A percentile compares a stretch with the other conserved stretches of the same genome.
phyloP scores from a whole-genome alignment of 2,797 vertebrate genomes.

The Vireo griseus region DNA sequence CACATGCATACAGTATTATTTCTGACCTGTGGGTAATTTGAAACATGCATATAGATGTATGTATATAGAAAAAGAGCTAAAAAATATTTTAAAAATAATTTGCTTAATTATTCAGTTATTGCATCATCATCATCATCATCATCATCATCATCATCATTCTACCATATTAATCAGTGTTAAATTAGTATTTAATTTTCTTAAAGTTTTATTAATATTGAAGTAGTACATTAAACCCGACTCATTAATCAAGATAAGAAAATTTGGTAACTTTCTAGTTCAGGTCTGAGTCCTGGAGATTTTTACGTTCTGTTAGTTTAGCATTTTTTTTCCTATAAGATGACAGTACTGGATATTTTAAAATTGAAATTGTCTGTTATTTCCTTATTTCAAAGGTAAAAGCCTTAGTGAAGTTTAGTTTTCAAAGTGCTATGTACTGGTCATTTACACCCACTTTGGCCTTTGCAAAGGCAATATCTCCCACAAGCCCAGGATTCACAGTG shows the following conservation, averaged over 20 bases:
- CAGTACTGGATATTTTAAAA: not conserved
- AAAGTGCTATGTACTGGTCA: not conserved
- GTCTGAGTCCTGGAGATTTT: not conserved
- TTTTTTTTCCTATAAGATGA: not conserved
- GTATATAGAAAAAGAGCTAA: not conserved
- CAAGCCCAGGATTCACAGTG: not conserved
- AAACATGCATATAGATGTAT: not conserved
- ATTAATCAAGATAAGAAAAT: not conserved
- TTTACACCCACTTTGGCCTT: not conserved
- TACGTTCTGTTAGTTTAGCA: not conserved
- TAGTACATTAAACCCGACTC: not conserved
- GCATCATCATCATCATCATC: no score
- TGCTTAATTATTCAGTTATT: not conserved
- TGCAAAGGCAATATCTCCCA: not conserved
- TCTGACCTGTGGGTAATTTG: not conserved
- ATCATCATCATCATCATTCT: no score
- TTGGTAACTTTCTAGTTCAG: not conserved
- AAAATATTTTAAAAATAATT: not conserved
- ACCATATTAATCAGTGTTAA: not conserved
- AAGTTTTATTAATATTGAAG: not conserved
- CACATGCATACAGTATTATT: not conserved
- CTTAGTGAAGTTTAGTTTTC: not conserved
- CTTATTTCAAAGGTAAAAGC: not conserved
- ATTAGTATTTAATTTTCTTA: not conserved
- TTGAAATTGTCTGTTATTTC: not conserved